Evolutionary conservation across 2,888 invertebrate genomes (phyloP).

Genomic region (Hanleya hanleyi): DNA sequence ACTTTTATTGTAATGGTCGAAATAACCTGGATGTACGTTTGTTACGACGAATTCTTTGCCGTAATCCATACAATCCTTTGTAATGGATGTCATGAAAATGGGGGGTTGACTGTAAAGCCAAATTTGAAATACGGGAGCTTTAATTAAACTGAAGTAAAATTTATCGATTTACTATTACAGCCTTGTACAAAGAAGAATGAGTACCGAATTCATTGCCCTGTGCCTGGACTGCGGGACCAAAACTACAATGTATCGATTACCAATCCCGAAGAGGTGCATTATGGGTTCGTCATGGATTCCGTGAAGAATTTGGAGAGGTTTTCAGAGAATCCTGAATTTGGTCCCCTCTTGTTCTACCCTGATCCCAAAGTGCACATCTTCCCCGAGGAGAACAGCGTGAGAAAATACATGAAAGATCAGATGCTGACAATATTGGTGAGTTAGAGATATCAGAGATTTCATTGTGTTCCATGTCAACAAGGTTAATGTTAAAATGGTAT

Average conservation of each 20-base stretch:
- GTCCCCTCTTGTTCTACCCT: constrained; percentile 89
- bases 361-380: constrained; percentile 92
- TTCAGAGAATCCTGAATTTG: constrained; percentile 75
- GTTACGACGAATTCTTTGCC: too few relatives aligned
- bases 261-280: constrained; percentile 76
- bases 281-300: constrained; percentile 97
- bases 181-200: constrained; percentile 25
- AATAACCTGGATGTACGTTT: too few relatives aligned
- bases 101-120: too few relatives aligned
- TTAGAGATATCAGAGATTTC: too few relatives aligned
- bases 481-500: too few relatives aligned
- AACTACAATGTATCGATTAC: constrained; percentile 81
- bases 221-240: constrained; percentile 28
- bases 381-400: constrained; percentile 76
- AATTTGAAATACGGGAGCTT: too few relatives aligned
- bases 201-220: constrained; percentile 39
- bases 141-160: too few relatives aligned
- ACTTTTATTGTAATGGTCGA: too few relatives aligned
- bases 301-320: constrained; percentile 91
- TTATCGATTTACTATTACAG: neutral
- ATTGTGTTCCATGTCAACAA: too few relatives aligned
- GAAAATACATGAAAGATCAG: constrained; percentile 90
- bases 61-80: too few relatives aligned
- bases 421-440: constrained; percentile 90
- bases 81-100: too few relatives aligned